Evolutionary conservation across 2,888 invertebrate genomes (phyloP).

Genomic region (Syritta pipiens): DNA sequence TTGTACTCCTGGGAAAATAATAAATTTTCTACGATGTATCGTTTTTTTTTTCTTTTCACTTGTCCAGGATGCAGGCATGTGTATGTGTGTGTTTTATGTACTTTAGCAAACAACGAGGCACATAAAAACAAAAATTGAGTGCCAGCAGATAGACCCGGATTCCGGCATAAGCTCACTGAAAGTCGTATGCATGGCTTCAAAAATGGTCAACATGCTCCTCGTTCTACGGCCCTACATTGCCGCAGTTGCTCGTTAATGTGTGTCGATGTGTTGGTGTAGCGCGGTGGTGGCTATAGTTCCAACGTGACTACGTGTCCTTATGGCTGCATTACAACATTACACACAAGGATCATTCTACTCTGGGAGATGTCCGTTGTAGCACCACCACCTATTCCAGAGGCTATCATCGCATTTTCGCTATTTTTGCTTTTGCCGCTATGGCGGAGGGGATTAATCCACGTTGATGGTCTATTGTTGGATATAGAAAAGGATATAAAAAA

Average conservation of each 20-base stretch:
- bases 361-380: constrained; percentile 21
- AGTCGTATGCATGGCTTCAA: constrained; percentile 17
- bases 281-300: constrained; percentile 30
- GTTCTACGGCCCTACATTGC: neutral
- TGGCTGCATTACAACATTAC: constrained; percentile 41
- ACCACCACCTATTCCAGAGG: constrained; percentile 26
- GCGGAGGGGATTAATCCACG: constrained; percentile 46
- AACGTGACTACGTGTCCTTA: constrained; percentile 29
- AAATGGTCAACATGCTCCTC: constrained; percentile 44
- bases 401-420: constrained; percentile 12
- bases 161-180: constrained; percentile 29
- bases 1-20: constrained; percentile 59
- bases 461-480: constrained; percentile 49
- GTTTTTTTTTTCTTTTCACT: constrained; percentile 1
- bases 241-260: neutral
- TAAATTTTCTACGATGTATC: constrained; percentile 47
- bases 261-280: constrained; percentile 9
- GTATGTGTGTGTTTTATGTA: neutral
- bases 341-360: constrained; percentile 38
- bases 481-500: constrained; percentile 9
- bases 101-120: constrained; percentile 19
- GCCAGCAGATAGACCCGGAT: constrained; percentile 35
- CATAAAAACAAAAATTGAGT: constrained; percentile 47
- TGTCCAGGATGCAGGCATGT: neutral
- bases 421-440: neutral